Conservation (phyloP, 2,113 vertebrate genomes). For the Oryzias curvinotus region DNA sequence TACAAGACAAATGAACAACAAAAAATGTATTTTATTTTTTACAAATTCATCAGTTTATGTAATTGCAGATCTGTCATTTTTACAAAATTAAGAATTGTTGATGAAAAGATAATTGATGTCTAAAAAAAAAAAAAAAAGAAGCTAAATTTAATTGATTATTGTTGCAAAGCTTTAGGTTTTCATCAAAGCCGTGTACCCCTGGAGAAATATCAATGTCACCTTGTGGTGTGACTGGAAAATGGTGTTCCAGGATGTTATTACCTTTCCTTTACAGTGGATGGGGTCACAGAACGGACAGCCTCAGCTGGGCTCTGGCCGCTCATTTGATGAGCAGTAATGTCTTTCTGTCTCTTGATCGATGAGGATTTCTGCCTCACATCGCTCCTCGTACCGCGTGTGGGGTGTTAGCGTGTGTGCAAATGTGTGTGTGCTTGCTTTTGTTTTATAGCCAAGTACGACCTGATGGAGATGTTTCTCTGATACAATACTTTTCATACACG, state of each 20-base stretch:
- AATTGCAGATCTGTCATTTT: no score
- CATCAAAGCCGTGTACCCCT: constrained; percentile 22
- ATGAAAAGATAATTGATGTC: no score
- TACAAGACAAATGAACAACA: no score
- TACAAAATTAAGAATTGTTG: no score
- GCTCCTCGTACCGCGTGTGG: constrained; percentile 42
- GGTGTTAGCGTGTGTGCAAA: constrained; percentile 11
- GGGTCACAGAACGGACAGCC: constrained; percentile 54
- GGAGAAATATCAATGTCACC: constrained; percentile 25
- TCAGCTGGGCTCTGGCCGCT: constrained; percentile 56
- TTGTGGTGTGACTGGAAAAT: constrained; percentile 24
- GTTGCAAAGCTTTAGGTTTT: constrained; percentile 26
- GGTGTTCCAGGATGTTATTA: constrained; percentile 29
- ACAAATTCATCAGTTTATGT: no score
- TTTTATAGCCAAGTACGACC: constrained; percentile 24
- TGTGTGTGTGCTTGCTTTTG: constrained; percentile 18
- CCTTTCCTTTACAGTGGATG: constrained; percentile 41
- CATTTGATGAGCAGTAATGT: constrained; percentile 54
- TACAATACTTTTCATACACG: constrained; percentile 28
- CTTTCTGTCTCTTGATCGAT: constrained; percentile 62
- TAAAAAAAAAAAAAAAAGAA: background rate
- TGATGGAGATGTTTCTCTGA: constrained; percentile 25
- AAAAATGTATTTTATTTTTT: no score
- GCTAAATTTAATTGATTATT: background rate
- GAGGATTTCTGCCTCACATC: constrained; percentile 55